Conservation (phyloP, 2,888 invertebrate species). For the Drosophila setosimentum region DNA sequence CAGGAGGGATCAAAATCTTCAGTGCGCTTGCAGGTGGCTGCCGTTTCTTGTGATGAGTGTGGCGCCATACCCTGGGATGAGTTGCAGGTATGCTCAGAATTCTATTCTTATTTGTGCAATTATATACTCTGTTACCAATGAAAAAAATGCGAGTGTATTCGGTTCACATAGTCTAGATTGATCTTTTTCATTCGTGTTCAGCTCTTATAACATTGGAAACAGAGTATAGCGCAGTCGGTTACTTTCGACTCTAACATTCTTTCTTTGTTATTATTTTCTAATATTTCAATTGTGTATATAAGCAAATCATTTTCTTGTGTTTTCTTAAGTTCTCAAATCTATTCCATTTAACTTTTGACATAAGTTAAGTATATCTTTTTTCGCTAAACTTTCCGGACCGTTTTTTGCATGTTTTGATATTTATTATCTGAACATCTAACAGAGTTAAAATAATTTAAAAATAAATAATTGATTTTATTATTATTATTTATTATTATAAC, state of each 20-base stretch:
- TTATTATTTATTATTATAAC: conserved; percentile 35
- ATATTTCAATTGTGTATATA: conserved; percentile 54
- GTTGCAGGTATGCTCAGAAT: conserved; percentile 91
- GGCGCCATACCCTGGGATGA: conserved; percentile 96
- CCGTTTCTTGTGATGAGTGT: conserved; percentile 92
- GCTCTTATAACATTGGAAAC: background rate
- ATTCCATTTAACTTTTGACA: conserved; percentile 17
- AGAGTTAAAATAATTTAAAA: conserved; percentile 1
- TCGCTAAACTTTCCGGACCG: conserved; percentile 48
- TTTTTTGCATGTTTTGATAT: conserved; percentile 71
- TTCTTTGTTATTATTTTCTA: conserved; percentile 4
- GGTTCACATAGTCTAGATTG: background rate
- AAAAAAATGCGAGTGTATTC: background rate
- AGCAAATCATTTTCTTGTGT: conserved; percentile 26
- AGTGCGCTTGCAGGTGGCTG: conserved; percentile 89
- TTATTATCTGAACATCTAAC: conserved; percentile 57
- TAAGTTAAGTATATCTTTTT: conserved; percentile 45
- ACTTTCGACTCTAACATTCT: background rate
- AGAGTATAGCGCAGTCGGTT: conserved; percentile 1
- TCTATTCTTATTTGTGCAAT: background rate
- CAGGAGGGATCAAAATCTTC: conserved; percentile 89
- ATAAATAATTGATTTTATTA: conserved; percentile 16
- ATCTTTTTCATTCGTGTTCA: background rate
- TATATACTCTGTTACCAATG: background rate
- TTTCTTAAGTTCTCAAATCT: conserved; percentile 13